These are phyloP conservation scores for Gallinago stenura DNA, from an alignment of 2,797 vertebrate genomes.

Conservation along the genomic window DNA sequence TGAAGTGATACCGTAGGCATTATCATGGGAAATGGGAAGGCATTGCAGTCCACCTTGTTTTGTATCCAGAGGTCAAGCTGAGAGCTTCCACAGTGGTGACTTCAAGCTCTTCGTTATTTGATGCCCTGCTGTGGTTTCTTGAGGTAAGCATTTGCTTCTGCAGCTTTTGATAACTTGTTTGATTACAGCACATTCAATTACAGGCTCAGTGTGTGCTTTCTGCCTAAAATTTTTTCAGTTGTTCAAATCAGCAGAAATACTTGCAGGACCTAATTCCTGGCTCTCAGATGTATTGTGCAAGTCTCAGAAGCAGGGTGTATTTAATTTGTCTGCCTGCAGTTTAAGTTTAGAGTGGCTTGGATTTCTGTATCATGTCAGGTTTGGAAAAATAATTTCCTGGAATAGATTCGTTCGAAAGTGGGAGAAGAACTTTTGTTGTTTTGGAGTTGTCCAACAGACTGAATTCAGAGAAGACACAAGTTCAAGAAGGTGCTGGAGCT, in stretches of 20 bases:
- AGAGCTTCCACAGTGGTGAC: conserved; percentile 34
- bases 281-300: neutral
- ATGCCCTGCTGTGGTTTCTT: conserved; percentile 13
- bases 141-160: conserved; percentile 17
- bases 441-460: neutral
- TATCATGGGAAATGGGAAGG: conserved; percentile 59
- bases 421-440: neutral
- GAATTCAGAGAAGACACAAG: neutral
- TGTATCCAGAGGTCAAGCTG: conserved; percentile 64
- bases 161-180: neutral
- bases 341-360: neutral
- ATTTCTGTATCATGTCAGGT: neutral
- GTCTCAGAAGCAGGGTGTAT: neutral
- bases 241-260: neutral
- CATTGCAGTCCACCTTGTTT: conserved; percentile 30
- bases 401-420: neutral
- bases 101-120: conserved; percentile 49
- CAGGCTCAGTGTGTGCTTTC: neutral
- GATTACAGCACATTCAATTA: neutral
- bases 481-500: neutral
- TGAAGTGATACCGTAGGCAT: conserved; percentile 26
- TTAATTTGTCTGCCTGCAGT: neutral
- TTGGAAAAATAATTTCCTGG: neutral
- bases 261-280: neutral
- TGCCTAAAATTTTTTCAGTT: neutral